These are phyloP conservation scores for Chlorodrepanis virens DNA, from an alignment of 2,113 vertebrate species.

Conservation along the genomic window DNA sequence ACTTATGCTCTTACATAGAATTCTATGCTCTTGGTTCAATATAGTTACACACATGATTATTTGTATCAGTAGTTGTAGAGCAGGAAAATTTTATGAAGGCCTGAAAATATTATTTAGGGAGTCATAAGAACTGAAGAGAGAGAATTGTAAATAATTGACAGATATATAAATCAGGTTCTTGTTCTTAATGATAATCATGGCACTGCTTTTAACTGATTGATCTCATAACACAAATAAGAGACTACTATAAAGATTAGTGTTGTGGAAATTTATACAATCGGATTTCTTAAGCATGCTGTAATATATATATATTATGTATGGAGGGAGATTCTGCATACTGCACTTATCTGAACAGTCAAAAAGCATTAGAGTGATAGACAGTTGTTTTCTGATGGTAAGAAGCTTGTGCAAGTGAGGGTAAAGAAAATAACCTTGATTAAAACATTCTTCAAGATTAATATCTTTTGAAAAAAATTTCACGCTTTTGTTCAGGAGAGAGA, in stretches of 20 bases:
- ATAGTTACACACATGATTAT: not conserved
- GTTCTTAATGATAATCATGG: not conserved
- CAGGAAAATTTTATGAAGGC: not conserved
- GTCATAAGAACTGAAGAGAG: not conserved
- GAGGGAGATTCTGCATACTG: not conserved
- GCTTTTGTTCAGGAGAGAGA: not conserved
- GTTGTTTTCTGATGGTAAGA: not conserved
- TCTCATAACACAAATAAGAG: not conserved
- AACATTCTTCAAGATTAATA: not conserved
- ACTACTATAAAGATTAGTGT: not conserved
- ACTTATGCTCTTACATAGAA: not conserved
- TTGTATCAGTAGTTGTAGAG: not conserved
- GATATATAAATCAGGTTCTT: not conserved
- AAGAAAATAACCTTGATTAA: not conserved
- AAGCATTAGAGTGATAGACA: not conserved
- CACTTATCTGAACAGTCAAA: not conserved
- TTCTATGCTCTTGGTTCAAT: not conserved
- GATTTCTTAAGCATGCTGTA: not conserved
- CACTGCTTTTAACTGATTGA: not conserved
- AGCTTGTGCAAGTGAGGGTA: not conserved
- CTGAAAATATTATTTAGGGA: not conserved
- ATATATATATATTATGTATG: not conserved
- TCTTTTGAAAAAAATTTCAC: not conserved
- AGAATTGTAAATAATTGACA: not conserved
- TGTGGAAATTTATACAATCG: not conserved